phyloP scores from a whole-genome alignment of 1,140 invertebrate species.

The Apis laboriosa region DNA sequence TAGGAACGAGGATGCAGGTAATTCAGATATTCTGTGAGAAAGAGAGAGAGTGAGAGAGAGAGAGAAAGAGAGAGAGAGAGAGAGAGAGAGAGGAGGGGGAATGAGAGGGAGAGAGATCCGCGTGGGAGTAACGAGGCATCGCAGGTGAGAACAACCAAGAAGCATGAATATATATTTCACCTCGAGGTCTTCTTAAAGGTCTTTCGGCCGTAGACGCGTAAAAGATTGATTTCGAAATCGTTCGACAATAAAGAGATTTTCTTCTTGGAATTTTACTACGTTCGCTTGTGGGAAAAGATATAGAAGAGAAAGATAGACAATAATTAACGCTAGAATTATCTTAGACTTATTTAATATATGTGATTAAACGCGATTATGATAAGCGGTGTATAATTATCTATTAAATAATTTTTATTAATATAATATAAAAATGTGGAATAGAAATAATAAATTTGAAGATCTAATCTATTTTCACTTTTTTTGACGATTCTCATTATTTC shows the following conservation, averaged over 20 bases:
- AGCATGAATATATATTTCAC: conserved; percentile 16
- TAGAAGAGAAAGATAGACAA: too few species aligned
- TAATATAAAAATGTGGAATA: too few species aligned
- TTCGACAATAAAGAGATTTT: neutral
- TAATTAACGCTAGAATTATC: too few species aligned
- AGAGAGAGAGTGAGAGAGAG: too few species aligned
- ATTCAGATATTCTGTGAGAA: conserved; percentile 25
- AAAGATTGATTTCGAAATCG: conserved; percentile 29
- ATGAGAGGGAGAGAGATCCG: neutral
- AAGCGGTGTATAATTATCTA: too few species aligned
- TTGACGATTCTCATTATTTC: too few species aligned
- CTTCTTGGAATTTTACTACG: neutral
- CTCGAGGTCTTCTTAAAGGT: conserved; percentile 22
- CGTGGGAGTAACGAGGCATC: conserved; percentile 22
- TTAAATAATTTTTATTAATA: too few species aligned
- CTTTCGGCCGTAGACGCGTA: conserved; percentile 4
- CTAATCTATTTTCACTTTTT: too few species aligned
- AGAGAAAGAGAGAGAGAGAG: neutral
- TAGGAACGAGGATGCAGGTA: conserved; percentile 31
- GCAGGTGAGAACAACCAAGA: conserved; percentile 28
- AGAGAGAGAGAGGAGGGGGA: too few species aligned
- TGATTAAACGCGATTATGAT: too few species aligned
- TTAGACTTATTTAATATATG: too few species aligned
- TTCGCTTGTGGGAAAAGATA: neutral
- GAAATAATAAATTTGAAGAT: too few species aligned